A percentile compares a stretch with the other conserved stretches of the same genome.
phyloP scores from a whole-genome alignment of 2,113 vertebrate genomes.

The Hippopotamus amphibius region DNA sequence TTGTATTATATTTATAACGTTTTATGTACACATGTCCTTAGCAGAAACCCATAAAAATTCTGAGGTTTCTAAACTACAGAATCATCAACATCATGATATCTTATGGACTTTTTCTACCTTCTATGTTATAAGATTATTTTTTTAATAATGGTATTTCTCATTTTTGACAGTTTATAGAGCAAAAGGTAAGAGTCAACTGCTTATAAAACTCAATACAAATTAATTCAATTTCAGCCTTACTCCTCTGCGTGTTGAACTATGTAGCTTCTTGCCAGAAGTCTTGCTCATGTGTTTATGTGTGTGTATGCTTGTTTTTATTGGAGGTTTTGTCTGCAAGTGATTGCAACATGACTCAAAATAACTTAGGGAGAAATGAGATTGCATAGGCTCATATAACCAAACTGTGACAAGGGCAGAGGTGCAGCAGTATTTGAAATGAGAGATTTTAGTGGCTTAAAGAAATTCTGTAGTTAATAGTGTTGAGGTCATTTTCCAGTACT shows the following conservation, averaged over 20 bases:
- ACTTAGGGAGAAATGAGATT: neutral
- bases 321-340: neutral
- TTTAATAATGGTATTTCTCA: neutral
- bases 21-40: neutral
- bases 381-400: neutral
- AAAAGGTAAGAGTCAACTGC: neutral
- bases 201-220: neutral
- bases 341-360: neutral
- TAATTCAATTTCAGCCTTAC: neutral
- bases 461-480: neutral
- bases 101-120: neutral
- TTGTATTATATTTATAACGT: neutral
- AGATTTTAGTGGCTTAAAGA: neutral
- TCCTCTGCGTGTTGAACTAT: neutral
- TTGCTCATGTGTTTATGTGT: neutral
- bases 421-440: neutral
- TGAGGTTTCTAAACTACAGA: neutral
- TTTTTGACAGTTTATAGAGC: neutral
- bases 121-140: neutral
- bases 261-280: neutral
- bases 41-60: constrained; percentile 23
- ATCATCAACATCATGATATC: neutral
- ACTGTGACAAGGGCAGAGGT: neutral
- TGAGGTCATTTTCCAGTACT: neutral
- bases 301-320: neutral